Evolutionary conservation across 2,888 invertebrate species (phyloP).

Genomic region (Copidosoma aretas): DNA sequence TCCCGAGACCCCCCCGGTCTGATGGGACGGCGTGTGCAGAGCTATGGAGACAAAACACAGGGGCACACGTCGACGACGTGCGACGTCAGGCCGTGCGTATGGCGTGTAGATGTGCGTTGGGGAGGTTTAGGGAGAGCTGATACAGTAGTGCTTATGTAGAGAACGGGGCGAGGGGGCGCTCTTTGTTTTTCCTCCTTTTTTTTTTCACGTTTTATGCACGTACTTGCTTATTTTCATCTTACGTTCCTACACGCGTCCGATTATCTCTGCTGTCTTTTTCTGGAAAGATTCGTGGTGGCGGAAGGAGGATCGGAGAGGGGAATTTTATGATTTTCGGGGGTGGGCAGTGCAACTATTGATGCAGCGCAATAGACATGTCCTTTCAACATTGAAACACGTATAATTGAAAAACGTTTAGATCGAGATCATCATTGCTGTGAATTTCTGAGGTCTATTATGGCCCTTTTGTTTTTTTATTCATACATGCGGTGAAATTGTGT

Average conservation of each 20-base stretch:
- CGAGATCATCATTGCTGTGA: too few relatives aligned
- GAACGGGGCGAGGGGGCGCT: too few relatives aligned
- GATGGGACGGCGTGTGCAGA: background rate
- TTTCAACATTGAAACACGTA: constrained; percentile 33
- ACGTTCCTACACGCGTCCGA: too few relatives aligned
- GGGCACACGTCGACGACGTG: background rate
- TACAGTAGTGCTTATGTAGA: background rate
- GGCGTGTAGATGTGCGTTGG: constrained; percentile 41
- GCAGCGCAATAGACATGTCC: constrained; percentile 22
- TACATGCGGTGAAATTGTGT: constrained; percentile 8
- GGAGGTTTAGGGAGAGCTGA: constrained; percentile 40
- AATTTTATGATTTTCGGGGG: too few relatives aligned
- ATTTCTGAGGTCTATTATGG: too few relatives aligned
- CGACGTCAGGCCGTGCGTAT: background rate
- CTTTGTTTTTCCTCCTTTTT: too few relatives aligned
- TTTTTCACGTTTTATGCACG: too few relatives aligned
- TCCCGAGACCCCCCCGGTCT: background rate
- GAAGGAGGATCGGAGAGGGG: too few relatives aligned
- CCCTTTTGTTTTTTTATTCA: too few relatives aligned
- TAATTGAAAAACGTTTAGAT: background rate
- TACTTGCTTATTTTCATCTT: too few relatives aligned
- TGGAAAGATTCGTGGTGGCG: too few relatives aligned
- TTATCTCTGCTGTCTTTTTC: too few relatives aligned
- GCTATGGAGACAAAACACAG: background rate
- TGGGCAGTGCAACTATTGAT: constrained; percentile 4